These are phyloP conservation scores for Megastigmus dorsalis DNA, from an alignment of 2,888 invertebrate genomes.

Conservation along the genomic window DNA sequence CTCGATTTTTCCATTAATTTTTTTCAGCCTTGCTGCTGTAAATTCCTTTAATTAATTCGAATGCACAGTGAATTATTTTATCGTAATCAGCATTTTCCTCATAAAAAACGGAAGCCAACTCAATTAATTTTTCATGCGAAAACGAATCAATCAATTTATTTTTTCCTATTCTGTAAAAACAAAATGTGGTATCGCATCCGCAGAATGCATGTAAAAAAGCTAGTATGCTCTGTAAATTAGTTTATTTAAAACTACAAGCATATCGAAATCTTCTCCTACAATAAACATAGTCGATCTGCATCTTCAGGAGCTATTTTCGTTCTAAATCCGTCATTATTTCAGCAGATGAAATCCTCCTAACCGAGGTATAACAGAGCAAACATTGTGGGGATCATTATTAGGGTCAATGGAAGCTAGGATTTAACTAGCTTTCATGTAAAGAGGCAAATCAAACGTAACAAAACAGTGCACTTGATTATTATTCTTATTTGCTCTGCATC, in stretches of 20 bases:
- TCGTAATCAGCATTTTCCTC: not conserved
- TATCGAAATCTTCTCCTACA: conserved; percentile 46
- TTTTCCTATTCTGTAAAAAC: conserved; percentile 53
- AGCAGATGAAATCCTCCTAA: conserved; percentile 1
- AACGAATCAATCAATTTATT: conserved; percentile 49
- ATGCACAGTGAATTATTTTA: not conserved
- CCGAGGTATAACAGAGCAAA: conserved; percentile 57
- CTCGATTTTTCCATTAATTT: not conserved
- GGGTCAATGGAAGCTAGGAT: conserved; percentile 59
- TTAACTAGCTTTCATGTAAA: conserved; percentile 63
- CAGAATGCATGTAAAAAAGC: conserved; percentile 54
- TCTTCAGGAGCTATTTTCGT: conserved; percentile 51
- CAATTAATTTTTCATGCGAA: not conserved
- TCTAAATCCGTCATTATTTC: conserved; percentile 68
- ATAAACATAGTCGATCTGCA: not conserved
- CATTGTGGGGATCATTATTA: conserved; percentile 56
- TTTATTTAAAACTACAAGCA: conserved; percentile 57
- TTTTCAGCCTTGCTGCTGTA: not conserved
- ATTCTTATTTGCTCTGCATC: conserved; percentile 52
- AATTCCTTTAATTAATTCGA: not conserved
- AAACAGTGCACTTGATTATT: conserved; percentile 55
- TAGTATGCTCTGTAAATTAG: conserved; percentile 30
- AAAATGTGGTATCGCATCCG: conserved; percentile 55
- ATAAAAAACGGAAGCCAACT: conserved; percentile 4
- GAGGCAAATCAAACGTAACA: conserved; percentile 62